Conservation (phyloP, 2,113 vertebrate species). For the Atlantisia rogersi region DNA sequence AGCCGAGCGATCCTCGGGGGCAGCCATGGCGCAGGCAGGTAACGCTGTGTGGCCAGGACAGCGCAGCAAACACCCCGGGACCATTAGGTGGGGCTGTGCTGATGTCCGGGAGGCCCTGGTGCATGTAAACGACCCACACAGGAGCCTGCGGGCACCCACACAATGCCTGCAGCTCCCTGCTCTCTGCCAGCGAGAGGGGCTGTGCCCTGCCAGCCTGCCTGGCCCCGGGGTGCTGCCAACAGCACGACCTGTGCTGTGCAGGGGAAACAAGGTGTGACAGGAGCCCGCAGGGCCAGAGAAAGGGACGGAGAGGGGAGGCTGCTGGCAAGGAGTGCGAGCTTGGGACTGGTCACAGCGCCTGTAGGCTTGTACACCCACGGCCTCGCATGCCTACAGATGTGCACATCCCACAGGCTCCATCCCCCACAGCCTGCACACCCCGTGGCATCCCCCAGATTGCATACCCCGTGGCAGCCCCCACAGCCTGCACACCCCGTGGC, state of each 20-base stretch:
- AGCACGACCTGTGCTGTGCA: rapidly evolving
- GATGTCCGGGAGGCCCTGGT: neutral
- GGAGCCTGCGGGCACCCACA: neutral
- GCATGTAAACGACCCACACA: neutral
- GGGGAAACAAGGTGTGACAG: neutral
- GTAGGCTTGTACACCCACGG: rapidly evolving
- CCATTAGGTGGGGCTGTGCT: neutral
- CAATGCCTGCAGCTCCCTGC: neutral
- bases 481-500: neutral
- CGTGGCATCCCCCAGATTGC: too few species aligned
- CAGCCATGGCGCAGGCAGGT: neutral
- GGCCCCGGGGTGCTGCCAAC: neutral
- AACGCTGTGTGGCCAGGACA: neutral
- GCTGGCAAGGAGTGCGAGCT: neutral
- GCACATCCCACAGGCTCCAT: neutral
- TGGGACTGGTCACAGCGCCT: rapidly evolving
- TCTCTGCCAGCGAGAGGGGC: neutral
- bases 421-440: neutral
- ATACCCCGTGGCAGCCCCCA: neutral
- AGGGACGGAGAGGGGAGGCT: neutral
- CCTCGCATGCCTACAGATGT: neutral
- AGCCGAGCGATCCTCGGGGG: neutral
- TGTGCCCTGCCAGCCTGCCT: neutral
- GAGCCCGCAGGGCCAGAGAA: neutral
- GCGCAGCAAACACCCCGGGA: neutral